Base-by-base conservation (phyloP, 2,888 invertebrate species). In the Patella depressa region DNA sequence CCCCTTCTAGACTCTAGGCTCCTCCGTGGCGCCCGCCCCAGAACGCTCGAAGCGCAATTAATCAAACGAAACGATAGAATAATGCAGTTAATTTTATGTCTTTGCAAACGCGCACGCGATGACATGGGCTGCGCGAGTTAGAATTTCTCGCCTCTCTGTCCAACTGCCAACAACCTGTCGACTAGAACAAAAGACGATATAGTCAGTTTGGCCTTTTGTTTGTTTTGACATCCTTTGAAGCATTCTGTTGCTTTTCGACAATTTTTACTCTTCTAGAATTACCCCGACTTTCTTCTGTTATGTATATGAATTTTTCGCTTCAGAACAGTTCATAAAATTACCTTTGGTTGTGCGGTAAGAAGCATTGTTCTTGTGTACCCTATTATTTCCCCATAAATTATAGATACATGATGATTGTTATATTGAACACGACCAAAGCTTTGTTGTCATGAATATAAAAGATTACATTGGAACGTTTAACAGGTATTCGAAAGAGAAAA, bases 21-120 rank as follows among this genome's bases (percentile, higher is more conserved):
- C 76, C 76, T 72, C n/a, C 17, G 65, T 55, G 76, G 72, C 76
- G 57, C 76, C 70, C 59, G 53, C 34, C 59, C 76, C 53, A 65
- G 57, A 73, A 76, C 69, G 76, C 76, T 76, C 34, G 72, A 73
- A 76, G 76, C 76, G 76, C 59, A 76, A 76, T 76, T 73, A 76
- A 76, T 76, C 76, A 71, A 72, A 76, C 72, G 76, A 76, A 73
- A 76, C 76, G 72, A 53, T 71, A 73, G 73, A 71, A 76, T 76
- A 76, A 76, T 76, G 76, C 69, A 76, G 76, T 76, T 76, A 76
- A 76, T 76, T 76, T 76, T 69, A 69, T 73, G 72, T 72, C 72
- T 53, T 69, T 15, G 72, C 72, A 73, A 53, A 24, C 54, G 53
- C 73, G 73, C 55, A 73, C 73, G 73, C 54, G 55, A 53, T 73